Evolutionary conservation across 2,113 vertebrate species (phyloP).

Genomic region (Esox niger): DNA sequence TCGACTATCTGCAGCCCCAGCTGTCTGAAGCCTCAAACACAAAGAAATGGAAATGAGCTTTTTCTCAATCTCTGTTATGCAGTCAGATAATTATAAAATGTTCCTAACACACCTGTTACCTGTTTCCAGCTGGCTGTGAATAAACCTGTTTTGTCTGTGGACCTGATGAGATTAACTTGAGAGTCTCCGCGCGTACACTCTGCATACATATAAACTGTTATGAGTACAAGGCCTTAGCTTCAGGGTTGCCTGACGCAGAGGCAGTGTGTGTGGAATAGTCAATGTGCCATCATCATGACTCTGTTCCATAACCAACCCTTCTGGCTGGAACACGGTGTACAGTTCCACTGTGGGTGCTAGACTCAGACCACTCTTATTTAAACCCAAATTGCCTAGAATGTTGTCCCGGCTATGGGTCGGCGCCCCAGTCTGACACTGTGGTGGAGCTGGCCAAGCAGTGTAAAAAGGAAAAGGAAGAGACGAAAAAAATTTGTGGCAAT

Average conservation of each 20-base stretch:
- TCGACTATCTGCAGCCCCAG: no score
- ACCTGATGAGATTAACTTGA: background rate
- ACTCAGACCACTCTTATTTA: slow-evolving; percentile 55
- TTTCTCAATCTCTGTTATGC: no score
- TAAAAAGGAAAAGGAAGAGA: no score
- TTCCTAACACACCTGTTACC: no score
- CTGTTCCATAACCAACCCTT: slow-evolving; percentile 6
- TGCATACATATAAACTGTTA: slow-evolving; percentile 12
- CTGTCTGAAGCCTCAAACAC: no score
- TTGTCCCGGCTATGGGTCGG: slow-evolving; percentile 40
- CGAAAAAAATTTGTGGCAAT: slow-evolving; percentile 11
- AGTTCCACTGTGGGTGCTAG: slow-evolving; percentile 23
- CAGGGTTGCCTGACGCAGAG: background rate
- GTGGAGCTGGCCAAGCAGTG: no score
- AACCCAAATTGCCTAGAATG: slow-evolving; percentile 65
- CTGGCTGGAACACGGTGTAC: slow-evolving; percentile 25
- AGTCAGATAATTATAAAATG: no score
- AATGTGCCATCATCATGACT: slow-evolving; percentile 19
- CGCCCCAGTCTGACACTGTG: slow-evolving; percentile 28
- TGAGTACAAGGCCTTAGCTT: slow-evolving; percentile 1
- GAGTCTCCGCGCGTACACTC: background rate
- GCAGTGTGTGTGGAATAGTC: slow-evolving; percentile 4
- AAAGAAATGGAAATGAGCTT: no score
- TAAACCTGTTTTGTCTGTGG: no score
- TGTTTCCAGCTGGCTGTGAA: no score